Conservation (phyloP, 2,888 invertebrate genomes). For the Ennomos erosarius region DNA sequence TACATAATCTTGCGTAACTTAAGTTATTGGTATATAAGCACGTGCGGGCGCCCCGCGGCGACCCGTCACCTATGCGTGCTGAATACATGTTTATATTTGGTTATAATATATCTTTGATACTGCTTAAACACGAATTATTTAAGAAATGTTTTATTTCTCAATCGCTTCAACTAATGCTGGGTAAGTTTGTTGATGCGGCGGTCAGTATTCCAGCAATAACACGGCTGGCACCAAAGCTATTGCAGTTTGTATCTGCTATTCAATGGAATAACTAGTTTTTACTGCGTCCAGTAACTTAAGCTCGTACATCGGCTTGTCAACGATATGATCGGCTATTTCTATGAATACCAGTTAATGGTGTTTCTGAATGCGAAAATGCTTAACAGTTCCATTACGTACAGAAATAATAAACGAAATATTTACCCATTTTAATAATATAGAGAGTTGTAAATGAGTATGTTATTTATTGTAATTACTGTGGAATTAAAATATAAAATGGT, state of each 20-base stretch:
- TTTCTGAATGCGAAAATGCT: too few relatives aligned
- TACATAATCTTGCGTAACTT: neutral
- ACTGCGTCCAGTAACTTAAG: neutral
- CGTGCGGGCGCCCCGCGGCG: conserved; percentile 11
- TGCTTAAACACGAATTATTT: neutral
- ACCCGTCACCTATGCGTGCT: conserved; percentile 3
- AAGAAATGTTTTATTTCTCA: neutral
- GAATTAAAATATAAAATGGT: too few relatives aligned
- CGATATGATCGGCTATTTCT: neutral
- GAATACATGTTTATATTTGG: conserved; percentile 11
- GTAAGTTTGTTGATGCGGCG: neutral
- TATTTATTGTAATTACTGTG: too few relatives aligned
- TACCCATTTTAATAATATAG: too few relatives aligned
- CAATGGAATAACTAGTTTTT: conserved; percentile 5
- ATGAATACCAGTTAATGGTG: too few relatives aligned
- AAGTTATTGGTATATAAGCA: neutral
- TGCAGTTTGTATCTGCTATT: conserved; percentile 1
- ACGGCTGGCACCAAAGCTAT: neutral
- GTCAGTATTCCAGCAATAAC: neutral
- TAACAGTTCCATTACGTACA: too few relatives aligned
- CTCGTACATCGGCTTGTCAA: neutral
- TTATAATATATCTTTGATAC: conserved; percentile 1
- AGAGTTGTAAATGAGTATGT: too few relatives aligned
- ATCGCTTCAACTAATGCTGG: neutral
- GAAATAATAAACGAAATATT: too few relatives aligned